Conservation (phyloP, 1,140 invertebrate genomes). For the Globodera rostochiensis region DNA sequence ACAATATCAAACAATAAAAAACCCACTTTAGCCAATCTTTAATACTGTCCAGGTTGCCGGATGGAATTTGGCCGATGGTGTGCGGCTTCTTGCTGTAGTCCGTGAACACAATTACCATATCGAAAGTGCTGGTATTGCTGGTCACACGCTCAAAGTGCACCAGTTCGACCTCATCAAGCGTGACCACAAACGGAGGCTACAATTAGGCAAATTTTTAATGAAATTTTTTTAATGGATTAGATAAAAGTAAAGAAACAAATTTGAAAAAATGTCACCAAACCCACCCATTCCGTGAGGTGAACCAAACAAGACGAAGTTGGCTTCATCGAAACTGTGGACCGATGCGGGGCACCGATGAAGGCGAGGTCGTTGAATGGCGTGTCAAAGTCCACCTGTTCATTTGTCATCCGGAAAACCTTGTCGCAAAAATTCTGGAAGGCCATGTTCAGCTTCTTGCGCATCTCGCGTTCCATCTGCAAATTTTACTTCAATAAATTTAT, state of each 20-base stretch:
- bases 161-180: conserved; percentile 92
- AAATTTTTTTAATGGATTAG: not conserved
- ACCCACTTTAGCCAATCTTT: conserved; percentile 96
- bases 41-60: conserved; percentile 97
- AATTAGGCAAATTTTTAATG: conserved; percentile 55
- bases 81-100: conserved; percentile 90
- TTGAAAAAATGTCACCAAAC: conserved; percentile 32
- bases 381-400: conserved; percentile 96
- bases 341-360: conserved; percentile 94
- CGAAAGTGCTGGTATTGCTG: conserved; percentile 97
- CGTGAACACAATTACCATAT: conserved; percentile 99
- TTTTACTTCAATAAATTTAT: not conserved
- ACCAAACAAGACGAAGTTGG: conserved; percentile 95
- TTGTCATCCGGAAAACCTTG: conserved; percentile 92
- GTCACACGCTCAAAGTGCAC: conserved; percentile 98
- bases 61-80: conserved; percentile 96
- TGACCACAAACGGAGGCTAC: conserved; percentile 94
- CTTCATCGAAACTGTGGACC: conserved; percentile 91
- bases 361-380: conserved; percentile 95
- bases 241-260: too few species aligned
- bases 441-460: conserved; percentile 91
- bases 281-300: conserved; percentile 93
- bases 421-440: conserved; percentile 98
- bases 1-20: conserved; percentile 18
- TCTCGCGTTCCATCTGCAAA: conserved; percentile 82